Evolutionary conservation across 2,888 invertebrate genomes (phyloP), one percentile per base, ranked within the genome.

Genomic region (Elegia similella): DNA sequence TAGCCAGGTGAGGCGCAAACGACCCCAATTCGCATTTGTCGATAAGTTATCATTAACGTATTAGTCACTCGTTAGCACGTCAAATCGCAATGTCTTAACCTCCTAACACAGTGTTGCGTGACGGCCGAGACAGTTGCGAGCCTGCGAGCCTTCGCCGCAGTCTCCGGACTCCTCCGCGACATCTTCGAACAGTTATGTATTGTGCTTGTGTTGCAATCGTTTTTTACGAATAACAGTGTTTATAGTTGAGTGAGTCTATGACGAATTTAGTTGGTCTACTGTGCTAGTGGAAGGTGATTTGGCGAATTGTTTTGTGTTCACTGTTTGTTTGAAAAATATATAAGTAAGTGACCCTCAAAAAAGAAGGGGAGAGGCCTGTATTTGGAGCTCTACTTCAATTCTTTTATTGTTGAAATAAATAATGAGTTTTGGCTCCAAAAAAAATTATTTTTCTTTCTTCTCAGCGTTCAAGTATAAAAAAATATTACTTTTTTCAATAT

Each of bases 131-230:
- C 32, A 29, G 47, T 43, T 15, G 38, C 38, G 15, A 34, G 12
- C 50, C 32, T 7, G 47, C n/a, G 7, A 12, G 48, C 15, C 34
- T 34, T 42, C 23, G 48, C 32, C 16, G 15, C 54, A 8, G 50
- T 34, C 38, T 47, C 29, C 46, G 16, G 42, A 23, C 52, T 23
- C 13, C 16, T 17, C 66, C 59, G 60, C 56, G 68, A 62, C 67
- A 61, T 72, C 74, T 73, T 66, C 62, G 56, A 57, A 56, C 78
- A 73, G 79, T 79, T 75, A 75, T 68, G 70, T 68, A 60, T 70
- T 72, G 67, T 68, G 69, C 72, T 73, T 38, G 15, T 48, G 50
- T 50, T 50, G 67, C 64, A 71, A 64, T 67, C 56, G 66, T 62
- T 60, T 68, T 68, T 72, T 68, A 65, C 56, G 55, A 56, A 61